These are phyloP conservation scores for Typhlomys cinereus DNA, from an alignment of 2,113 vertebrate genomes.

Conservation along the genomic window DNA sequence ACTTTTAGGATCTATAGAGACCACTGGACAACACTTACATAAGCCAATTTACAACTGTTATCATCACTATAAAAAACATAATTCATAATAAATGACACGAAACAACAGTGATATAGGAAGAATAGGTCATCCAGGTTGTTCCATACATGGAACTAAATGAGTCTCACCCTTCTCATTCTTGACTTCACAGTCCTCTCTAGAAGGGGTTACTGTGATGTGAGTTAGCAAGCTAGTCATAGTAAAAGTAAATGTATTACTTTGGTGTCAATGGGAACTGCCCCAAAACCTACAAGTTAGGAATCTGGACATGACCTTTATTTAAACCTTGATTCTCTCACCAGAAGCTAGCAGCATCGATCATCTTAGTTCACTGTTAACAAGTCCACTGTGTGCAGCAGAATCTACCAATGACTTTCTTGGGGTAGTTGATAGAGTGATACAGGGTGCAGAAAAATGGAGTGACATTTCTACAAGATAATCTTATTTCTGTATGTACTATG, in stretches of 20 bases:
- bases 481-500: neutral
- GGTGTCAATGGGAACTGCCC: neutral
- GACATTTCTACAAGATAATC: neutral
- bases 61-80: neutral
- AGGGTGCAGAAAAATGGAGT: neutral
- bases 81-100: neutral
- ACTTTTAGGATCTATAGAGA: slow-evolving; percentile 44
- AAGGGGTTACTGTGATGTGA: neutral
- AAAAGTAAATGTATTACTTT: neutral
- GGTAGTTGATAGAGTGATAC: neutral
- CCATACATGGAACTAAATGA: neutral
- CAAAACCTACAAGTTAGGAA: neutral
- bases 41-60: neutral
- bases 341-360: neutral
- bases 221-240: neutral
- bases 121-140: neutral
- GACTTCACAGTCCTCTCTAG: neutral
- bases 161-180: neutral
- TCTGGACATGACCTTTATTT: slow-evolving; percentile 24
- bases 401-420: neutral
- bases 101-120: neutral
- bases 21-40: neutral
- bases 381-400: neutral
- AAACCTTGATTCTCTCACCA: neutral
- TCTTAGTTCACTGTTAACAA: neutral